phyloP scores from a whole-genome alignment of 2,797 vertebrate species.

The Thamnophis elegans region DNA sequence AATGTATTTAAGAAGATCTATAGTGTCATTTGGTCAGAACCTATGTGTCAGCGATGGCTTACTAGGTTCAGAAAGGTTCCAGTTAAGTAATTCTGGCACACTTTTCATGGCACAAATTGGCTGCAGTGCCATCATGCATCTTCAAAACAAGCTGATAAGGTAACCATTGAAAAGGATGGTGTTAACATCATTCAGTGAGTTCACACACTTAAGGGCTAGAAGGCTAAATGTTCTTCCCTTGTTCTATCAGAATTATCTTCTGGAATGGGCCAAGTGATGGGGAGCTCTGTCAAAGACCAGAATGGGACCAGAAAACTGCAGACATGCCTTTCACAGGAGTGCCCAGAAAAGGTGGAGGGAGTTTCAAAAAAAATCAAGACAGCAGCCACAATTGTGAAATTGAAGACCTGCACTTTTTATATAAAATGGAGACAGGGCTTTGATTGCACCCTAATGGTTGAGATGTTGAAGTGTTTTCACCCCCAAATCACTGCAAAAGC shows the following conservation, averaged over 20 bases:
- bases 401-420: background rate
- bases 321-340: background rate
- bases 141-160: background rate
- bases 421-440: background rate
- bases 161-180: background rate
- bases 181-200: background rate
- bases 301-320: background rate
- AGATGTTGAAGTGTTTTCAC: background rate
- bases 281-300: background rate
- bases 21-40: background rate
- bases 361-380: background rate
- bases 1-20: background rate
- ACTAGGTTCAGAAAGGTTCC: background rate
- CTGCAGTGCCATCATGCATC: background rate
- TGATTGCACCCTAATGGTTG: background rate
- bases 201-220: background rate
- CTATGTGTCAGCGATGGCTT: background rate
- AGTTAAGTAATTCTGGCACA: background rate
- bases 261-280: background rate
- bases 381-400: background rate
- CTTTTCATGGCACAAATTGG: constrained; percentile 9
- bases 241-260: background rate
- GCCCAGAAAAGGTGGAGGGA: background rate
- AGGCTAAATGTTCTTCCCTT: background rate
- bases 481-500: background rate